Evolutionary conservation across 2,113 vertebrate genomes (phyloP).

Genomic region (Nymphicus hollandicus): DNA sequence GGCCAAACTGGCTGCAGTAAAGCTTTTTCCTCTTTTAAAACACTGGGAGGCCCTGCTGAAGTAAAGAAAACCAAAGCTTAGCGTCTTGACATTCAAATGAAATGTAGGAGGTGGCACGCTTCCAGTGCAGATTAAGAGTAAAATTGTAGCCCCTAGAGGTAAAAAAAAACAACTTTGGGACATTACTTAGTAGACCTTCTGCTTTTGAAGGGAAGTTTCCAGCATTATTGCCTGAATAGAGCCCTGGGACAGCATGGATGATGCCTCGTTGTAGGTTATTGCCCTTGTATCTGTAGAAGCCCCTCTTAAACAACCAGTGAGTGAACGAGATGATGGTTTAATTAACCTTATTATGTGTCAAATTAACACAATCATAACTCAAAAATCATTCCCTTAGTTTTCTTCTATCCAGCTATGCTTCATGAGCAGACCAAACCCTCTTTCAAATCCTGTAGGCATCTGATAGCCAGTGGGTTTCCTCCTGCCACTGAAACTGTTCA

Average conservation of each 20-base stretch:
- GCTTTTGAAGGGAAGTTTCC: not conserved
- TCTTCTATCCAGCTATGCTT: not conserved
- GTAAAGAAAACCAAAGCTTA: not conserved
- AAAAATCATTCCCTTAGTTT: not conserved
- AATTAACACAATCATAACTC: not conserved
- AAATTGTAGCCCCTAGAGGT: not conserved
- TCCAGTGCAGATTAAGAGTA: not conserved
- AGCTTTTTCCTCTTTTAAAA: not conserved
- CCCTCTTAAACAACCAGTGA: not conserved
- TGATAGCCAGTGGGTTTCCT: not conserved
- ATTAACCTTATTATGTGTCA: not conserved
- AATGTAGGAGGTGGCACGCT: not conserved
- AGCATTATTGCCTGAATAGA: accelerated
- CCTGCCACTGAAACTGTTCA: not conserved
- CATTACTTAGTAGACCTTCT: not conserved
- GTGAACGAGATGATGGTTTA: not conserved
- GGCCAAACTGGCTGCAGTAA: not conserved
- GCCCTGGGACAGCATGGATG: accelerated
- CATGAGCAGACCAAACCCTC: not conserved
- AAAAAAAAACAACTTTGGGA: not conserved
- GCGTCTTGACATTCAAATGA: not conserved
- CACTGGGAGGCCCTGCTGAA: not conserved
- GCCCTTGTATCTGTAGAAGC: not conserved
- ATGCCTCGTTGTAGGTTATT: not conserved
- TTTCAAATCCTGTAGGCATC: not conserved